Conservation (phyloP, 2,888 invertebrate genomes). For the Strigamia maritima region DNA sequence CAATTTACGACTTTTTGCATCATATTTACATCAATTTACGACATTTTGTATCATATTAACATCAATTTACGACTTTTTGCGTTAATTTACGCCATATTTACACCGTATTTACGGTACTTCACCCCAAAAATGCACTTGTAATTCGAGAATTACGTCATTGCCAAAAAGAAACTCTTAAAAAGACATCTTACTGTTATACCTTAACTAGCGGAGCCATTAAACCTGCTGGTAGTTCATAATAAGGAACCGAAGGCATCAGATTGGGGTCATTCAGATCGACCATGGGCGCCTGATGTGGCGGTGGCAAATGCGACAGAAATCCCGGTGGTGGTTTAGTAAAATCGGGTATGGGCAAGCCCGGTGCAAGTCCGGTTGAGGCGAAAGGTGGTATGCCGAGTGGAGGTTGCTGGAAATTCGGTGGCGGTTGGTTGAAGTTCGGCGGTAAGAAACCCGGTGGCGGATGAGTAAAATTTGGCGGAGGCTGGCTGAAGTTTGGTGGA, state of each 20-base stretch:
- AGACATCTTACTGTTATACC: too few species aligned
- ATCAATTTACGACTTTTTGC: too few species aligned
- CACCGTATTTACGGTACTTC: too few species aligned
- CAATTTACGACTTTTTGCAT: too few species aligned
- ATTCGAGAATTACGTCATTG: too few species aligned
- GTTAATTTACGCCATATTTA: too few species aligned
- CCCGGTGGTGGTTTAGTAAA: constrained; percentile 69
- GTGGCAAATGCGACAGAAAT: constrained; percentile 55
- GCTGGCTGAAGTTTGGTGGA: constrained; percentile 47
- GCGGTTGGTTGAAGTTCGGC: constrained; percentile 58
- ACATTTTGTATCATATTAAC: too few species aligned
- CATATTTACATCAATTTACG: too few species aligned
- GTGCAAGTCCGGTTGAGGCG: constrained; percentile 38
- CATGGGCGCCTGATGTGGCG: constrained; percentile 50
- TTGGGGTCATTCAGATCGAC: constrained; percentile 65
- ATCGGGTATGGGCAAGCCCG: constrained; percentile 40
- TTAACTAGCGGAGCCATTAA: constrained; percentile 95
- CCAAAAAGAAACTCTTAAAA: too few species aligned
- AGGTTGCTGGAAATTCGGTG: constrained; percentile 58
- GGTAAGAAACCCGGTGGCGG: constrained; percentile 60
- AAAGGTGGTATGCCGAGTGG: constrained; percentile 49
- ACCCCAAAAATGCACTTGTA: too few species aligned
- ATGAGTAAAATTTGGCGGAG: constrained; percentile 54
- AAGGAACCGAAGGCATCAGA: constrained; percentile 84
- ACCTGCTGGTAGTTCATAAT: constrained; percentile 95